These are phyloP conservation scores for Hyles vespertilio DNA, from an alignment of 1,140 invertebrate species.

Conservation along the genomic window DNA sequence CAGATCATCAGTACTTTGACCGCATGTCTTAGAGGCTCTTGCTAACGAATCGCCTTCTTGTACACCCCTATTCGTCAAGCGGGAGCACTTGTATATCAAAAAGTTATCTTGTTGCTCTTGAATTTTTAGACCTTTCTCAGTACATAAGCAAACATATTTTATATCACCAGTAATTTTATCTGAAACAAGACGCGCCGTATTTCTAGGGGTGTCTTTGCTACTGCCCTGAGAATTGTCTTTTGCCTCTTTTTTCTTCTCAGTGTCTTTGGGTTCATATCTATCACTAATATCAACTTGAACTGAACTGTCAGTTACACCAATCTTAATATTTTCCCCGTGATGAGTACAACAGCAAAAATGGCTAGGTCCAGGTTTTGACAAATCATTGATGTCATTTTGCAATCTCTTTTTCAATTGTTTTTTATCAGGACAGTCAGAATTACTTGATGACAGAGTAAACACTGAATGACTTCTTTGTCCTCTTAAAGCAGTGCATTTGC, in stretches of 20 bases:
- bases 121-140: constrained; percentile 21
- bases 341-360: constrained; percentile 44
- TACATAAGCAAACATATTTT: constrained; percentile 61
- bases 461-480: constrained; percentile 63
- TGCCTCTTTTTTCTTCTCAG: not conserved
- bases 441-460: constrained; percentile 60
- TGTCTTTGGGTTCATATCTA: constrained; percentile 1
- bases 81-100: constrained; percentile 58
- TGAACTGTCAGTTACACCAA: constrained; percentile 45
- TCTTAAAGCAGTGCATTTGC: constrained; percentile 26
- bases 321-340: constrained; percentile 30
- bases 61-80: constrained; percentile 25
- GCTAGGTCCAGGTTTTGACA: constrained; percentile 27
- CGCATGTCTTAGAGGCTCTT: not conserved
- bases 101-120: constrained; percentile 43
- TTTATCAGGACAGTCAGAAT: constrained; percentile 36
- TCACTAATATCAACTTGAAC: constrained; percentile 51
- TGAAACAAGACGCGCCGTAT: constrained; percentile 17
- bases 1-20: not conserved
- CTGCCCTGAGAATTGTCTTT: constrained; percentile 9
- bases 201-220: constrained; percentile 17
- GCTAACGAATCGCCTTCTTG: constrained; percentile 6
- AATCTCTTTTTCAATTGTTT: constrained; percentile 33
- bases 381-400: constrained; percentile 30
- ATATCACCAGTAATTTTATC: constrained; percentile 36